phyloP scores from a whole-genome alignment of 1,140 invertebrate species.

The Nephotettix cincticeps region DNA sequence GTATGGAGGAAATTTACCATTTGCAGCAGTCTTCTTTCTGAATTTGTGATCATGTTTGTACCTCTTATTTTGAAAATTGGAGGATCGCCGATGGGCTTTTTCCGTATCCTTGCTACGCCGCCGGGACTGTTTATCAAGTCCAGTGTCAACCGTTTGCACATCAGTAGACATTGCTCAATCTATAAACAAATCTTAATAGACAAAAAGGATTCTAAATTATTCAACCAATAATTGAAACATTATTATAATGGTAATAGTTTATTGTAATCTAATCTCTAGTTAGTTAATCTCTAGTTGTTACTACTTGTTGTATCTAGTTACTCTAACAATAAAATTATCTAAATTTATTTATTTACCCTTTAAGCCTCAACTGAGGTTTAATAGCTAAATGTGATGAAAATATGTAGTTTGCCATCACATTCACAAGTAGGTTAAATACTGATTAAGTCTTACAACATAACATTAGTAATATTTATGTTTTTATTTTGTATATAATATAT shows the following conservation, averaged over 20 bases:
- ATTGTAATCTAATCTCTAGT: not conserved
- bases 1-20: constrained; percentile 44
- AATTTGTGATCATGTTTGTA: constrained; percentile 20
- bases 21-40: constrained; percentile 19
- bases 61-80: constrained; percentile 20
- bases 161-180: constrained; percentile 18
- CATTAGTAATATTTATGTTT: too few relatives aligned
- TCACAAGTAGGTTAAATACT: too few relatives aligned
- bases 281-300: not conserved
- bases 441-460: too few relatives aligned
- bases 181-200: constrained; percentile 13
- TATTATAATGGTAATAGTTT: not conserved
- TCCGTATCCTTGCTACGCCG: constrained; percentile 19
- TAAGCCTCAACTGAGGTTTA: too few relatives aligned
- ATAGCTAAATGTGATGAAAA: too few relatives aligned
- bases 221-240: not conserved
- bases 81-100: constrained; percentile 8
- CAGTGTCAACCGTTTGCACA: constrained; percentile 8
- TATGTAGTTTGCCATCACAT: too few relatives aligned
- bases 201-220: not conserved
- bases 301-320: not conserved
- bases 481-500: too few relatives aligned
- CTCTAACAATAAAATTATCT: too few relatives aligned
- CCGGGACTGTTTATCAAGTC: constrained; percentile 5
- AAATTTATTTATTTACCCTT: too few relatives aligned